A percentile compares a stretch with the other conserved stretches of the same genome.
Evolutionary conservation across 2,113 vertebrate genomes (phyloP).

Genomic region (Zapus hudsonius): DNA sequence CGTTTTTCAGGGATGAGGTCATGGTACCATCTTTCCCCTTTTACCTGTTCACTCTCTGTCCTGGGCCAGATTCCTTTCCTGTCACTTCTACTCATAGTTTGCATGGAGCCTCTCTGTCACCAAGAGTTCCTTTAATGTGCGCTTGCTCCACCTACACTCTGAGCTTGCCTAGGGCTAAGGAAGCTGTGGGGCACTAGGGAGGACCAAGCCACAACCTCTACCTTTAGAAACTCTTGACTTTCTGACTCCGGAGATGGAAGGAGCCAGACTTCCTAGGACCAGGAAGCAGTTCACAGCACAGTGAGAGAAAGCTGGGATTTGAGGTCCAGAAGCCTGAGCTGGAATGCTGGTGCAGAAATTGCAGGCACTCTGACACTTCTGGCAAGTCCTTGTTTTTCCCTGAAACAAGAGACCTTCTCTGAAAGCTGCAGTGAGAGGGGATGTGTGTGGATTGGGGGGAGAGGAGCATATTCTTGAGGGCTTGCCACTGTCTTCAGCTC

Average conservation of each 20-base stretch:
- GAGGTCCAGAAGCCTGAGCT: not conserved
- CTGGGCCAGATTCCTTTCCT: not conserved
- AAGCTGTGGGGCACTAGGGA: not conserved
- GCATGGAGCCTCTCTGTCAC: not conserved
- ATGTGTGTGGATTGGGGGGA: no score
- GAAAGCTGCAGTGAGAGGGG: rapidly evolving
- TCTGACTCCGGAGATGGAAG: not conserved
- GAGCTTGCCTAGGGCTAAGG: not conserved
- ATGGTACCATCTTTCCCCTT: not conserved
- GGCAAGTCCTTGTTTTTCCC: no score
- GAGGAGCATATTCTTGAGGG: no score
- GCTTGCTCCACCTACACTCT: not conserved
- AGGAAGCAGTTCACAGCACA: not conserved
- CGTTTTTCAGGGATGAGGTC: not conserved
- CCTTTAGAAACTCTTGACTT: not conserved
- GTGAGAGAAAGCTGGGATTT: not conserved
- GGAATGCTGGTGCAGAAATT: not conserved
- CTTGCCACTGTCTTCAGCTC: not conserved
- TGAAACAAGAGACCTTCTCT: rapidly evolving
- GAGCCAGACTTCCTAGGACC: not conserved
- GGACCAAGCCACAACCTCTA: not conserved
- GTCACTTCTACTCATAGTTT: not conserved
- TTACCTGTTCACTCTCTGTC: not conserved
- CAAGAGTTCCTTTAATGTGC: not conserved
- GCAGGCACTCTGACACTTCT: not conserved